Evolutionary conservation across 1,140 invertebrate genomes (phyloP), one percentile per base, ranked within the genome.

Genomic region (Papilio glaucus): DNA sequence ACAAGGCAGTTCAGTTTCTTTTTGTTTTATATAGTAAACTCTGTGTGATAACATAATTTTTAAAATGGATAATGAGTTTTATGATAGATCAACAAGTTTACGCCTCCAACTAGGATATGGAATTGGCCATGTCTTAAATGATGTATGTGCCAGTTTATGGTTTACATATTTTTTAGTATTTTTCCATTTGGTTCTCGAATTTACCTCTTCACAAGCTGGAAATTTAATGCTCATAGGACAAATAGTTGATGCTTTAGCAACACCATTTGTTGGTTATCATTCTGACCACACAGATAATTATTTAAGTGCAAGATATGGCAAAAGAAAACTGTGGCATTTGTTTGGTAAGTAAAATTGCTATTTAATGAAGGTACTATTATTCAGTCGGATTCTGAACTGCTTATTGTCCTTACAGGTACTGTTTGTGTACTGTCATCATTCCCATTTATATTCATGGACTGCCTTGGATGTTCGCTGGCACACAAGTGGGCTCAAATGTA

Each of bases 141-240:
- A 99, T 94, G 94, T 99, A 6, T 98, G 98, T 93, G 97, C 98
- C 39, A 97, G 97, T 61, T 97, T 99, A 95, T 99, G 98, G 98
- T 99, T 99, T 88, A 98, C 97, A 0, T 99, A 99, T 93, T 94
- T 99, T n/a, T 94, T 99, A 77, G 95, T 99, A 18, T 99, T 96
- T 92, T 97, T 98, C 85, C 96, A 98, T 86, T 94, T 97, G 83
- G 97, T 99, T 2, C 91, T 98, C 37, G 93, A 95, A 77, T 97
- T 99, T 86, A 94, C 94, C 85, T 95, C 96, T 78, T 92, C 93
- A 10, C 93, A 96, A 81, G 95, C 98, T 2, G 98, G 98, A 33
- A 89, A 95, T 57, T 86, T 98, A 71, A 94, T 99, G 84, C 93
- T 98, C 10, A 94, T 98, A 72, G 98, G 98, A 10, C 98, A 99